Base-by-base conservation (phyloP, 1,140 invertebrate genomes). In the Goniozus legneri region DNA sequence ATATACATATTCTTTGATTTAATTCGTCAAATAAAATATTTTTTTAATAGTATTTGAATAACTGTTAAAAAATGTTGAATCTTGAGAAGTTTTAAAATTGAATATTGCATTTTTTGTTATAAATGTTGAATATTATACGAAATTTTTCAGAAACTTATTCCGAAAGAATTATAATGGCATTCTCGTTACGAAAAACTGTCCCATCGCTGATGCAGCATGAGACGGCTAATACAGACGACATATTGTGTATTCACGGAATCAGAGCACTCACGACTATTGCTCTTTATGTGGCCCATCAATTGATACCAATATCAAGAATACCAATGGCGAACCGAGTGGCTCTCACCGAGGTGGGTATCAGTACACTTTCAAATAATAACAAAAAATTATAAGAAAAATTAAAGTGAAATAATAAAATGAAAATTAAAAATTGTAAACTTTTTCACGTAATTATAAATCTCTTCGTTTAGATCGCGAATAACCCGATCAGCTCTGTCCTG, bases 221-320 rank as follows among this genome's bases (percentile, higher is more conserved):
- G 36, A 44, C 56, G 24, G 34, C 47, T 18, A 51, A 60, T 60
- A 39, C 53, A 20, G 76, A 75, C 33, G 81, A 83, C 48, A 80
- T 85, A 36, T 69, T 76, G 34, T 83, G 81, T 55, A 80, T 87
- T 41, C 80, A 86, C 48, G 80, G 84, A 7, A 71, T 86, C 24
- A 74, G 80, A 47, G 72, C 80, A 8, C 42, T 83, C 13, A 76
- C 77, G 38, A 84, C 80, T 3, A 57, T 84, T 1, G 68, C 77
- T 19, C 64, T 86, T 35, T 81, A 84, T 49, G 51, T 83, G 2
- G 80, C 78, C 13, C 82, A 86, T 52, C 84, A 84, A 67, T 75
- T 83, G 45, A 76, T 86, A 30, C 77, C 80, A 15, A 69, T 81
- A 2, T 78, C 77, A 8, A 75, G 78, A 43, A 77, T 78, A 47